A percentile compares a stretch with the other conserved stretches of the same genome.
phyloP scores from a whole-genome alignment of 2,113 vertebrate genomes.

The Nerophis lumbriciformis region DNA sequence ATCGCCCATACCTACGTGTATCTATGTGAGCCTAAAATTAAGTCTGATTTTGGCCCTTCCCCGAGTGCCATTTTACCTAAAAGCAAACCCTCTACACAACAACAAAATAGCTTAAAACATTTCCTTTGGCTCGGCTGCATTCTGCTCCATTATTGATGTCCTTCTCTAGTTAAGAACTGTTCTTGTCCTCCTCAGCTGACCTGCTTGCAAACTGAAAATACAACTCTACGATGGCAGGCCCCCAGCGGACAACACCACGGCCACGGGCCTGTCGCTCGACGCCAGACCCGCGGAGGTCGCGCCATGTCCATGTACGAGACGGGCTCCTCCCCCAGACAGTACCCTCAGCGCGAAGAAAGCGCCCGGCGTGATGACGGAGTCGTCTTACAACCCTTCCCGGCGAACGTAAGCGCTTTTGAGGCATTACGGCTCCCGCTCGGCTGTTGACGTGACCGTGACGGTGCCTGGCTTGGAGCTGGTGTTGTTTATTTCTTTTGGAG shows the following conservation, averaged over 20 bases:
- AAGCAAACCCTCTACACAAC: conserved; percentile 2
- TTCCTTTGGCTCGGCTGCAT: conserved; percentile 3
- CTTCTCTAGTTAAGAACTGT: background rate
- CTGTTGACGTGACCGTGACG: conserved; percentile 16
- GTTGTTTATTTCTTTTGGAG: conserved; percentile 36
- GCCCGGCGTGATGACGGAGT: conserved; percentile 80
- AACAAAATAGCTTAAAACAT: background rate
- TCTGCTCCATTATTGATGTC: conserved; percentile 44
- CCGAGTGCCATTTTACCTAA: too few relatives aligned
- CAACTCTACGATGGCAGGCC: conserved; percentile 86
- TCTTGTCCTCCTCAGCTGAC: conserved; percentile 85
- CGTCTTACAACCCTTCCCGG: conserved; percentile 86
- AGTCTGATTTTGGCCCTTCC: too few relatives aligned
- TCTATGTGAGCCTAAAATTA: too few relatives aligned
- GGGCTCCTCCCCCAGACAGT: conserved; percentile 85
- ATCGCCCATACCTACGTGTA: too few relatives aligned
- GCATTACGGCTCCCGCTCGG: conserved; percentile 11
- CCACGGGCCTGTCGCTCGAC: conserved; percentile 78
- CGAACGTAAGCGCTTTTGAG: conserved; percentile 82
- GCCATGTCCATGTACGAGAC: conserved; percentile 99
- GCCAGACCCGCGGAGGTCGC: conserved; percentile 83
- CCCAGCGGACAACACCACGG: conserved; percentile 76
- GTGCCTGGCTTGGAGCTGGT: conserved; percentile 55
- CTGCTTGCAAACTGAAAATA: conserved; percentile 94
- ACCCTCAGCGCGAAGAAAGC: conserved; percentile 82